phyloP scores from a whole-genome alignment of 2,888 invertebrate genomes.

The Cataglyphis altisquamis region DNA sequence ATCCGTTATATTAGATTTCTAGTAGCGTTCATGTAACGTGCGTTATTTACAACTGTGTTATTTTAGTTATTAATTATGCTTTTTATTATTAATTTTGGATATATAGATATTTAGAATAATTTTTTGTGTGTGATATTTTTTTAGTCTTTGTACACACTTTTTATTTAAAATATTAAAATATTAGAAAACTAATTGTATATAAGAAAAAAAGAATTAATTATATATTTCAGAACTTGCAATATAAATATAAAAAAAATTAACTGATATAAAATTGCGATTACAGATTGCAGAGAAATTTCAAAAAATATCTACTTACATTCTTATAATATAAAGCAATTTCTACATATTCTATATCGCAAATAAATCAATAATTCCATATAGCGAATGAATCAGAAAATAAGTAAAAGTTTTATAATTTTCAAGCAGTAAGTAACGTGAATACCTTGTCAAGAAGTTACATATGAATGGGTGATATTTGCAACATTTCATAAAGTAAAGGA shows the following conservation, averaged over 20 bases:
- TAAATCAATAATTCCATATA: neutral
- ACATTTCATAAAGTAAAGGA: constrained; percentile 16
- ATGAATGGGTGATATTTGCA: constrained; percentile 29
- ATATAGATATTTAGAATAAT: no score
- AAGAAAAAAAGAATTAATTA: neutral
- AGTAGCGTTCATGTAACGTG: neutral
- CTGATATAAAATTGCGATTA: neutral
- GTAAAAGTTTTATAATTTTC: constrained; percentile 20
- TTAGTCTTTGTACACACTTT: neutral
- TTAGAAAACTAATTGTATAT: neutral
- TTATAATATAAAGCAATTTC: neutral
- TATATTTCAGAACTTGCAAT: neutral
- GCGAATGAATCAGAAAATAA: neutral
- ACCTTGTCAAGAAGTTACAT: constrained; percentile 21
- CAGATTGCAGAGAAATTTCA: neutral
- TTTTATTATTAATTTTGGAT: no score
- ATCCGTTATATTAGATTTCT: neutral
- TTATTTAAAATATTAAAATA: no score
- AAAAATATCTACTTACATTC: neutral
- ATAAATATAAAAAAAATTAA: neutral
- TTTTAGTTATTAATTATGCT: neutral
- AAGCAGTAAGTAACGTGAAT: constrained; percentile 9
- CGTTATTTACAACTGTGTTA: neutral
- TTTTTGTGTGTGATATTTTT: no score
- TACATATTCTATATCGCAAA: neutral